phyloP scores from a whole-genome alignment of 2,797 vertebrate genomes.

The Microctenopoma lineatum region DNA sequence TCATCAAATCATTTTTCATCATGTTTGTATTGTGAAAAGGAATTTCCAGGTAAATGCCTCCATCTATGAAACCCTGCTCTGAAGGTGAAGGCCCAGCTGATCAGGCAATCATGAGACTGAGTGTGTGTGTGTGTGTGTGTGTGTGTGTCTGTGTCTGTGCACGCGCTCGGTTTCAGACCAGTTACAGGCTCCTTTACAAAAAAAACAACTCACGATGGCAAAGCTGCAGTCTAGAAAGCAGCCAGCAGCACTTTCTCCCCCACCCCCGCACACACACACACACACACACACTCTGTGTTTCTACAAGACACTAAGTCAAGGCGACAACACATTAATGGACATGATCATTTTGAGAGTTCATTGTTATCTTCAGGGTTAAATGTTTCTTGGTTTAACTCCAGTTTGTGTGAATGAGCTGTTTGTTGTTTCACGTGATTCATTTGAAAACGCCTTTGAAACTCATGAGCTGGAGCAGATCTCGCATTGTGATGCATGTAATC shows the following conservation, averaged over 20 bases:
- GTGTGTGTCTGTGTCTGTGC: constrained; percentile 27
- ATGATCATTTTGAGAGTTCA: background rate
- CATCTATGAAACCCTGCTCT: background rate
- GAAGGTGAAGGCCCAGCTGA: background rate
- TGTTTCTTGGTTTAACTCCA: background rate
- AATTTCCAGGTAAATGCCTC: too few relatives aligned
- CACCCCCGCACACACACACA: too few relatives aligned
- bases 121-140: constrained; percentile 40
- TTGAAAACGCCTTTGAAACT: too few relatives aligned
- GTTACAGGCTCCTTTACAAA: constrained; percentile 15
- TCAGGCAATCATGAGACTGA: constrained; percentile 43
- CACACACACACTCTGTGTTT: background rate
- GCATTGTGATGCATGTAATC: background rate
- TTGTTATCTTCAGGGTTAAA: background rate
- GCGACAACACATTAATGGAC: background rate
- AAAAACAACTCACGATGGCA: constrained; percentile 26
- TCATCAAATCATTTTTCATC: too few relatives aligned
- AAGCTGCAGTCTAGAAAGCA: constrained; percentile 34
- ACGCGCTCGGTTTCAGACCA: constrained; percentile 4
- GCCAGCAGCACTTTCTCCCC: background rate
- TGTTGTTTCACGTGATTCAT: background rate
- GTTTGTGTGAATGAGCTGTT: background rate
- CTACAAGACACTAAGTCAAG: constrained; percentile 1
- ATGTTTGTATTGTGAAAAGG: too few relatives aligned
- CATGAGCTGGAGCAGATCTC: background rate